phyloP scores from a whole-genome alignment of 1,140 invertebrate genomes.

The Metaphire vulgaris region DNA sequence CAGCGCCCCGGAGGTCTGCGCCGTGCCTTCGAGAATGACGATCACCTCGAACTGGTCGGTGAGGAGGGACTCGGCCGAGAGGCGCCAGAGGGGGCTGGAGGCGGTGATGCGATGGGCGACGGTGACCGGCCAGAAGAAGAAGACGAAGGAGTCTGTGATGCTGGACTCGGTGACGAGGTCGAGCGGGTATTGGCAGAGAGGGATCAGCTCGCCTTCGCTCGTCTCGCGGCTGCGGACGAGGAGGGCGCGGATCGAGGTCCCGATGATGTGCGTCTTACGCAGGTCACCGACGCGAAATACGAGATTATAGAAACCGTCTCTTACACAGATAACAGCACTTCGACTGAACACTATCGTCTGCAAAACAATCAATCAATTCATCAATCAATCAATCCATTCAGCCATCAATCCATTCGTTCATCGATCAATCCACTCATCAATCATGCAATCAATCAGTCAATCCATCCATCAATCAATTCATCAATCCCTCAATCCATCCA shows the following conservation, averaged over 20 bases:
- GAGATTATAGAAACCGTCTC: conserved; percentile 70
- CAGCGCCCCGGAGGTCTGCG: conserved; percentile 34
- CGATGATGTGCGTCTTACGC: conserved; percentile 86
- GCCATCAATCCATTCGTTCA: no score
- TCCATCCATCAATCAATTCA: no score
- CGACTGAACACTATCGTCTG: conserved; percentile 30
- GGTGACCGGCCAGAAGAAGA: conserved; percentile 11
- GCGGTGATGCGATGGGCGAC: neutral
- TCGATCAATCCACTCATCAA: conserved; percentile 38
- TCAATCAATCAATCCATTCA: no score
- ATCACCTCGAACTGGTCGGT: conserved; percentile 35
- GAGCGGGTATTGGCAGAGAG: conserved; percentile 17
- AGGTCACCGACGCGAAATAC: conserved; percentile 45
- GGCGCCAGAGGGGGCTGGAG: conserved; percentile 30
- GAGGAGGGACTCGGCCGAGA: conserved; percentile 21
- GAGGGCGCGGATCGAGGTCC: conserved; percentile 73
- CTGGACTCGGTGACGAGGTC: conserved; percentile 14
- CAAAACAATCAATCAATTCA: neutral
- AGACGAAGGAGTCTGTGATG: neutral
- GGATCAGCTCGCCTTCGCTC: conserved; percentile 14
- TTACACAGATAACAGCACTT: conserved; percentile 53
- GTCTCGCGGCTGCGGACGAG: conserved; percentile 47
- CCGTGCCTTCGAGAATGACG: conserved; percentile 35
- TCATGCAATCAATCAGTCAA: neutral
- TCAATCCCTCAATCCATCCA: no score